These are phyloP conservation scores for Lacerta bilineata DNA, from an alignment of 2,797 vertebrate species.

Conservation along the genomic window DNA sequence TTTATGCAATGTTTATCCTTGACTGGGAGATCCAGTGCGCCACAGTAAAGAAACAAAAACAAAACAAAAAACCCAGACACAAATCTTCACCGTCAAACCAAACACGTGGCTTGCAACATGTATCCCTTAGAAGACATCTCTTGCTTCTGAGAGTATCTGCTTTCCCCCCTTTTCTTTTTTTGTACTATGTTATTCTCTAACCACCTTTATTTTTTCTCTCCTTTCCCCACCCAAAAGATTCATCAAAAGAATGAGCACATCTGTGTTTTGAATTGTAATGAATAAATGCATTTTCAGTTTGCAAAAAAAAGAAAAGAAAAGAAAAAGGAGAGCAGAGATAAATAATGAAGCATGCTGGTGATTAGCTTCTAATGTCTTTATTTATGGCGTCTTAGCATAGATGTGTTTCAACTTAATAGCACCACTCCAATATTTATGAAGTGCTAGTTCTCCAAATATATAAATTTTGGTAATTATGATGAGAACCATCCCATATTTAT, in stretches of 20 bases:
- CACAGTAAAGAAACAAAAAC: background rate
- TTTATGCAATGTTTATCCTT: slow-evolving; percentile 2
- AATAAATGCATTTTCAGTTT: slow-evolving; percentile 55
- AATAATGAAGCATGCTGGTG: slow-evolving; percentile 60
- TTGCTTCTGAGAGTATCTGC: slow-evolving; percentile 28
- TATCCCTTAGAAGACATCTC: slow-evolving; percentile 41
- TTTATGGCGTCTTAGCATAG: slow-evolving; percentile 63
- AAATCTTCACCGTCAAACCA: background rate
- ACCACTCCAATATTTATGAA: slow-evolving; percentile 68
- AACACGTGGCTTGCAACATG: background rate
- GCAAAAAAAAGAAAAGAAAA: slow-evolving; percentile 16
- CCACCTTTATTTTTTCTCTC: background rate
- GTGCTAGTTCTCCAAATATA: slow-evolving; percentile 62
- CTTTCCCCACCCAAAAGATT: slow-evolving; percentile 31
- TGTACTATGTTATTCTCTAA: slow-evolving; percentile 19
- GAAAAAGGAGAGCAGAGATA: slow-evolving; percentile 46
- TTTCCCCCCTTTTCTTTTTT: slow-evolving; percentile 39
- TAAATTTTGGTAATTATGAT: slow-evolving; percentile 65
- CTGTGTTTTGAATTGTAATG: slow-evolving; percentile 55
- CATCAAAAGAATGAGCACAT: slow-evolving; percentile 7
- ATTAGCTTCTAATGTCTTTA: slow-evolving; percentile 64
- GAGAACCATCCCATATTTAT: slow-evolving; percentile 67
- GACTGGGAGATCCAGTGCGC: background rate
- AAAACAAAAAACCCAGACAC: background rate
- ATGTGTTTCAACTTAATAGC: slow-evolving; percentile 56